Base-by-base conservation (phyloP, 1,140 invertebrate species). In the Magallana gigas region DNA sequence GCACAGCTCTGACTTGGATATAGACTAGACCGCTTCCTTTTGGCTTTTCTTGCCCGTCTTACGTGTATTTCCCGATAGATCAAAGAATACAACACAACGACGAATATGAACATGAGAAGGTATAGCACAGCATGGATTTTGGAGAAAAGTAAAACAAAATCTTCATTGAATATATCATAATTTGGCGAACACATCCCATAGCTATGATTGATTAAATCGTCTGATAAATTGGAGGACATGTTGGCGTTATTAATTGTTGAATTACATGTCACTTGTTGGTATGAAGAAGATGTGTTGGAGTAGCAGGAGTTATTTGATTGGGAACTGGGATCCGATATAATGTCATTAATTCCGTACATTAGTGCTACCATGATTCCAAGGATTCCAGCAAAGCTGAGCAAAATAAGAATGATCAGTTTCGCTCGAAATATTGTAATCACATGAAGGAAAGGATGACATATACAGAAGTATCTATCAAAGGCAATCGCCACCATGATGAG, bases 401-500 rank as follows among this genome's bases (percentile, higher is more conserved):
- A 83, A 76, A 90, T 88, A 0, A 90, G 85, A 11, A 93, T 91
- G 18, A 93, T 92, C 59, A 93, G 76, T 89, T 94, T 93, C 0
- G 94, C 93, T 14, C 93, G 84, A 18, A 85, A 84, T 29, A 92
- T 89, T 16, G 93, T 94, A 82, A 95, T 92, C 9, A 92, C 88
- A 71, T 94, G 92, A 1, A 91, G 88, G 76, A 93, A 93, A 7
- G 94, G 94, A 85, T 92, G 92, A 88, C 94, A 95, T 48, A 95
- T 95, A 82, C 94, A 95, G 11, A 95, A 90, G 88, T 93, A 95
- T 48, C 94, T 85, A 86, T 95, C 94, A 82, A 94, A 91, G n/a
- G 94, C 94, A 57, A 95, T 94, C 16, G 94, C 94, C 7, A 94
- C 93, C 94, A 95, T 95, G 36, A 94, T 93, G 87, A 95, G 92